Percentiles rank a stretch among this genome's conserved stretches.
phyloP scores from a whole-genome alignment of 2,888 invertebrate genomes.

The Drosophila vallismaia region DNA sequence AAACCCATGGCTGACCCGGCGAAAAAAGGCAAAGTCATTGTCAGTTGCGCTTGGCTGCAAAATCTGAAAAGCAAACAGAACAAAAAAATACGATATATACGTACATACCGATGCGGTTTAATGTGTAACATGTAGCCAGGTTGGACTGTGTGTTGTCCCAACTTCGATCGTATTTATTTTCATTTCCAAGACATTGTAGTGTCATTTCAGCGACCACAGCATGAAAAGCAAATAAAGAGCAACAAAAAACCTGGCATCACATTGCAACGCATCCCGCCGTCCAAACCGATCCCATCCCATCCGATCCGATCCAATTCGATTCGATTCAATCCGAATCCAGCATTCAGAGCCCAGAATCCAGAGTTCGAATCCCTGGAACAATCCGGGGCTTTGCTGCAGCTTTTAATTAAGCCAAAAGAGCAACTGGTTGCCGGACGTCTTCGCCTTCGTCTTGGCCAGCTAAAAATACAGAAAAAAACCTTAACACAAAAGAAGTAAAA shows the following conservation, averaged over 20 bases:
- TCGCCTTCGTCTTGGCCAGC: slow-evolving; percentile 35
- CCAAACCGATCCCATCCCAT: slow-evolving; percentile 11
- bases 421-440: slow-evolving; percentile 70
- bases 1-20: slow-evolving; percentile 12
- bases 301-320: slow-evolving; percentile 38
- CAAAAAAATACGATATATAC: background rate
- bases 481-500: slow-evolving; percentile 20
- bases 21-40: slow-evolving; percentile 78
- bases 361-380: slow-evolving; percentile 71
- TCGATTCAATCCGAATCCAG: slow-evolving; percentile 42
- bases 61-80: slow-evolving; percentile 76
- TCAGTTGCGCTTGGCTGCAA: slow-evolving; percentile 80
- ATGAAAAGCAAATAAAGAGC: slow-evolving; percentile 72
- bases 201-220: slow-evolving; percentile 78
- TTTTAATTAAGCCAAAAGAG: slow-evolving; percentile 78
- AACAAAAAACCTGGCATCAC: slow-evolving; percentile 50
- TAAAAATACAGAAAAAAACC: slow-evolving; percentile 4
- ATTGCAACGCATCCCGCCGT: slow-evolving; percentile 38
- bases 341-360: slow-evolving; percentile 11
- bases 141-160: slow-evolving; percentile 38
- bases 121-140: slow-evolving; percentile 76
- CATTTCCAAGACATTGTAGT: slow-evolving; percentile 80
- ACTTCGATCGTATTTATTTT: slow-evolving; percentile 75
- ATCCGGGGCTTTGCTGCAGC: slow-evolving; percentile 71
- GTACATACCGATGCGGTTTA: slow-evolving; percentile 49